A percentile compares a stretch with the other conserved stretches of the same genome.
Conservation (phyloP, 2,113 vertebrate genomes). For the Mustelus asterias region DNA sequence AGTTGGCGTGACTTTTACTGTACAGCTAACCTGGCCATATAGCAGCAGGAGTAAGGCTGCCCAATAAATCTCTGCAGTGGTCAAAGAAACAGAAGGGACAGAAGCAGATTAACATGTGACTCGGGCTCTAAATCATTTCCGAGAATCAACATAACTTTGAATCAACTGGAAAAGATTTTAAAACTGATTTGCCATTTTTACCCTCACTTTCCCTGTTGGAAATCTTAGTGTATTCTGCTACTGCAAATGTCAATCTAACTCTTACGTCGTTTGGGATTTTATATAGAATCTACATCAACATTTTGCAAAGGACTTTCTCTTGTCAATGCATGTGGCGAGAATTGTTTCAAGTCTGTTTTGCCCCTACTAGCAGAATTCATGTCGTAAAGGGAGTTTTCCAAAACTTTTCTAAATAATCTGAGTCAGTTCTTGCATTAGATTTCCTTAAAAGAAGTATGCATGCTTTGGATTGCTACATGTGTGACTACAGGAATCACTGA, state of each 20-base stretch:
- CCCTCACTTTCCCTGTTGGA: not conserved
- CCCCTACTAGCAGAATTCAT: not conserved
- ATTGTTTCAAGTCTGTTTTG: not conserved
- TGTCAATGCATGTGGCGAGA: not conserved
- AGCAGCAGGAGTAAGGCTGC: conserved; percentile 15
- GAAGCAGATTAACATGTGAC: conserved; percentile 5
- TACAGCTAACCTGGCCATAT: conserved; percentile 12
- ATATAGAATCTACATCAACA: not conserved
- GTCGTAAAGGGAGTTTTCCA: not conserved
- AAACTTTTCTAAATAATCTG: not conserved
- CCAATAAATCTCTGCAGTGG: conserved; percentile 28
- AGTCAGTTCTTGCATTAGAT: not conserved
- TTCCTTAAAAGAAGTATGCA: not conserved
- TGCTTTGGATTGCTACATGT: not conserved
- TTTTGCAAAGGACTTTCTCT: not conserved
- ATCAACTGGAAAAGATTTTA: not conserved
- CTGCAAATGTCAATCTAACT: not conserved
- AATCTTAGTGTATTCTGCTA: not conserved
- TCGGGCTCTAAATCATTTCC: not conserved
- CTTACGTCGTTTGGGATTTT: not conserved
- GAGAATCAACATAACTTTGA: not conserved
- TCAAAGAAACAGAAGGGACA: conserved; percentile 2
- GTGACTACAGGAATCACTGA: not conserved
- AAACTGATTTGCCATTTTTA: not conserved
- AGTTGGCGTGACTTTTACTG: conserved; percentile 21